Percentiles rank a stretch among this genome's conserved stretches.
Conservation (phyloP, 2,888 invertebrate genomes). For the Apotomis betuletana region DNA sequence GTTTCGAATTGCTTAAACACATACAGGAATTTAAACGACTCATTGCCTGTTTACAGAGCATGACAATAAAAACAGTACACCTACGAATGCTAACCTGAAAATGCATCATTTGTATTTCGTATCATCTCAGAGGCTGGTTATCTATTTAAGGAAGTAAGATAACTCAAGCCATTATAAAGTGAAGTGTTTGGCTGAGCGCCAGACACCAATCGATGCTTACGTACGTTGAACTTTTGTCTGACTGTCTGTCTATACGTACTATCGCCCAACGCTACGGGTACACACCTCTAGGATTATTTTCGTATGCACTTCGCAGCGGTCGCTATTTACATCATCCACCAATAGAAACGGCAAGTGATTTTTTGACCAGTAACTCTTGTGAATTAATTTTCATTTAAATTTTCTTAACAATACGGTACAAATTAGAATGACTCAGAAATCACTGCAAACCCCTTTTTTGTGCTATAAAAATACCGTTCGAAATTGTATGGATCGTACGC, state of each 20-base stretch:
- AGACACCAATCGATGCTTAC: constrained; percentile 71
- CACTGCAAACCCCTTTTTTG: too few relatives aligned
- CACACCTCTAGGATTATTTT: too few relatives aligned
- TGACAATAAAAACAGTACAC: not conserved
- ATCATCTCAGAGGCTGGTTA: constrained; percentile 49
- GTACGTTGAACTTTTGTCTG: constrained; percentile 74
- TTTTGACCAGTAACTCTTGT: too few relatives aligned
- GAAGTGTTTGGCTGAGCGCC: constrained; percentile 76
- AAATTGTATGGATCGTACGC: too few relatives aligned
- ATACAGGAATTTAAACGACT: not conserved
- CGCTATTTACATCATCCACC: too few relatives aligned
- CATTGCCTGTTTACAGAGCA: not conserved
- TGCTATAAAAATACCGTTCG: too few relatives aligned
- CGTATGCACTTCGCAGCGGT: too few relatives aligned
- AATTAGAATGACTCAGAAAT: too few relatives aligned
- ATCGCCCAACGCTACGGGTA: too few relatives aligned
- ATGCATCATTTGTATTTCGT: constrained; percentile 16
- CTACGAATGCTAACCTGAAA: not conserved
- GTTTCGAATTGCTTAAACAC: not conserved
- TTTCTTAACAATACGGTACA: too few relatives aligned
- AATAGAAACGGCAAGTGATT: too few relatives aligned
- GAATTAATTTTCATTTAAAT: too few relatives aligned
- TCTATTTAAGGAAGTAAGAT: constrained; percentile 77
- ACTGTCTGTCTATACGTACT: constrained; percentile 52
- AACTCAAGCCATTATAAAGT: constrained; percentile 67